Conservation (phyloP, 1,140 invertebrate genomes). For the Pinna nobilis region DNA sequence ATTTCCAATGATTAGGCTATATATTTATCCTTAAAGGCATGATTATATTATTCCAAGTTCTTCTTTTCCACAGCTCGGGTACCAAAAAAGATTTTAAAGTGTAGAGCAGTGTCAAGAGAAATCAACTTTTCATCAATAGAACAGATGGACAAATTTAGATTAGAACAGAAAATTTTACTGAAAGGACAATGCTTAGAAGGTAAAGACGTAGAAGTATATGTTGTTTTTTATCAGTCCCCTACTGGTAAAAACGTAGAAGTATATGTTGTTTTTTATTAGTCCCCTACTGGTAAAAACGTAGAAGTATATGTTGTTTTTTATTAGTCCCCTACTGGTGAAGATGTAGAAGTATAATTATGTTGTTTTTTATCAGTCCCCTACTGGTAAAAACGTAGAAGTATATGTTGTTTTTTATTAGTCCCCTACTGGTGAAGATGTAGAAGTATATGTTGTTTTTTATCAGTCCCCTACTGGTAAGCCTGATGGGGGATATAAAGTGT, state of each 20-base stretch:
- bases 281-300: neutral
- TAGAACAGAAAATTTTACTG: conserved; percentile 93
- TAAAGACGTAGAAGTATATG: conserved; percentile 44
- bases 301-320: neutral
- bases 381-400: too few species aligned
- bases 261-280: neutral
- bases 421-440: too few species aligned
- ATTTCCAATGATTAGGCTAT: neutral
- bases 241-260: neutral
- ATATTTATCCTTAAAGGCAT: neutral
- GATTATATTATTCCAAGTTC: neutral
- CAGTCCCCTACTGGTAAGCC: too few species aligned
- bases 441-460: too few species aligned
- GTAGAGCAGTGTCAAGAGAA: conserved; percentile 95
- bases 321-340: too few species aligned
- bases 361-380: too few species aligned
- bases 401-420: too few species aligned
- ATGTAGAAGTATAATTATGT: too few species aligned
- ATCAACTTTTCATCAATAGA: conserved; percentile 99
- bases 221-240: neutral
- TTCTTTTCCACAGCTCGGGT: conserved; percentile 83
- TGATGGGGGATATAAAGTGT: too few species aligned
- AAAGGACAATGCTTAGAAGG: conserved; percentile 82
- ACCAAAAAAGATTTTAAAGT: conserved; percentile 97
- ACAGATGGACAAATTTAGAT: conserved; percentile 95